Base-by-base conservation (phyloP, 2,113 vertebrate species). In the Aplodontia rufa region DNA sequence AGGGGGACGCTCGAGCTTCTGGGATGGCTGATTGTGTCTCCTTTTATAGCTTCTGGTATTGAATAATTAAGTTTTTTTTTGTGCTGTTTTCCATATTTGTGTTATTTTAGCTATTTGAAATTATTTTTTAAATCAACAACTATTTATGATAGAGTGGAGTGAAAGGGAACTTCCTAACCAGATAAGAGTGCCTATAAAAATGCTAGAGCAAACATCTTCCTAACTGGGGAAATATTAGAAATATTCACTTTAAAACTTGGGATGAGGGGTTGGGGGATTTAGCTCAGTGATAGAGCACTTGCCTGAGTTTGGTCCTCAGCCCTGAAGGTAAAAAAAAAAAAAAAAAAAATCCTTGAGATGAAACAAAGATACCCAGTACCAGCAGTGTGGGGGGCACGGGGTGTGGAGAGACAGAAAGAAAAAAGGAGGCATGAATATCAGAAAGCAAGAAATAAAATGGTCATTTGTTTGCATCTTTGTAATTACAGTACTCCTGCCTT, bases 51-150 rank as follows among this genome's bases (percentile, higher is more conserved):
- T 51, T 20, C 17, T 51, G 28, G 14, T 47, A 62, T 19, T 69
- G 60, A 42, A 80, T 80, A 74, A 83, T 37, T 49, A 84, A 89
- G 37, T 9, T 82, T 20, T 80, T 64, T 87, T 93, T 93, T 74
- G 49, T 82, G 42, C 40, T 92, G 12, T 80, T 89, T 93, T 91
- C 78, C 93, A 12, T 30, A 75, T 69, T 79, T 86, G 40, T 72
- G 20, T 60, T 90, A 90, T 85, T 96, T 94, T 92, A 91, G n/a
- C 20, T 93, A n/a, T 69, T 40, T 55, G 87, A 55, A 88, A 60
- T 13, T 37, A 24, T 28, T 85, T 90, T 40, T 53, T 62, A 62
- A 47, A 62, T 68, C n/a, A 45, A 37, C 53, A 87, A 28, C 79
- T 68, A 35, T 69, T 83, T 60, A 55, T 51, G 62, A 90, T 87